A percentile compares a stretch with the other conserved stretches of the same genome.
phyloP scores from a whole-genome alignment of 2,888 invertebrate genomes.

The Protodeltote pygarga region DNA sequence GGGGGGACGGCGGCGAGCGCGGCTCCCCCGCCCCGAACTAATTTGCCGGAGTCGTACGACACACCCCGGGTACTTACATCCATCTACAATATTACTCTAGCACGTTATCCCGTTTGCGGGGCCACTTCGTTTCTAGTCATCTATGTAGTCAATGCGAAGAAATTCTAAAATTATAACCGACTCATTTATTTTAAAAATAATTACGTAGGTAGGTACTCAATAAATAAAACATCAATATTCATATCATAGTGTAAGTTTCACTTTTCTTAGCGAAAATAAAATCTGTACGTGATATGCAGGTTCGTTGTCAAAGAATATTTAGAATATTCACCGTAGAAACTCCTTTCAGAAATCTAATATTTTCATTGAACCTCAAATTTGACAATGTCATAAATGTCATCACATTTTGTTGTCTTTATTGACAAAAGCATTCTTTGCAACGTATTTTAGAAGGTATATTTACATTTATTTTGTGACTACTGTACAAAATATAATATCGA shows the following conservation, averaged over 20 bases:
- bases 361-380: too few relatives aligned
- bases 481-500: not conserved
- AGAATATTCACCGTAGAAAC: too few relatives aligned
- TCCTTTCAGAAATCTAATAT: too few relatives aligned
- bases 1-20: slow-evolving; percentile 63
- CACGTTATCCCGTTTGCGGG: slow-evolving; percentile 84
- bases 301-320: too few relatives aligned
- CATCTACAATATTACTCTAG: slow-evolving; percentile 86
- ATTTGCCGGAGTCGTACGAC: slow-evolving; percentile 85
- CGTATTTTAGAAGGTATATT: too few relatives aligned
- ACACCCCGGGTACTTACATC: slow-evolving; percentile 86
- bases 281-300: too few relatives aligned
- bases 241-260: too few relatives aligned
- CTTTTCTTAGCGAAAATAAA: too few relatives aligned
- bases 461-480: not conserved
- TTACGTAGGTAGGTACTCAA: too few relatives aligned
- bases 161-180: slow-evolving; percentile 68
- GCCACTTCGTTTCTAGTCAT: slow-evolving; percentile 82
- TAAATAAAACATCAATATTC: too few relatives aligned
- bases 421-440: slow-evolving; percentile 2
- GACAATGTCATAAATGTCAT: too few relatives aligned
- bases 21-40: slow-evolving; percentile 87
- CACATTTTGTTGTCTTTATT: not conserved
- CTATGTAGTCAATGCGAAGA: slow-evolving; percentile 69
- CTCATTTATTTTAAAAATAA: slow-evolving; percentile 28